These are phyloP conservation scores for Nysson spinosus DNA, from an alignment of 2,888 invertebrate species.

Conservation along the genomic window DNA sequence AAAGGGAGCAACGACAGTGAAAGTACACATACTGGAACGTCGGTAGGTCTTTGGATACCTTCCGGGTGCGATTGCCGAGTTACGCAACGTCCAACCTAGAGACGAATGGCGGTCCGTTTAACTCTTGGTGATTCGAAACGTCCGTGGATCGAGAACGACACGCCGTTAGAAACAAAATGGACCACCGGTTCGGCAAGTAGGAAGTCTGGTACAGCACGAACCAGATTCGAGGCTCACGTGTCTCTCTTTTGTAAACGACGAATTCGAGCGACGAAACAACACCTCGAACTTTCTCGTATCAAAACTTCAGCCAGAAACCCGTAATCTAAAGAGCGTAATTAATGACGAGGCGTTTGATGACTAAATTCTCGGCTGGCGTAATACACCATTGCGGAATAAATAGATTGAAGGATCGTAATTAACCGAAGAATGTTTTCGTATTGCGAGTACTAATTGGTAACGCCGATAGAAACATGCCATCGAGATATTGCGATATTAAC, in stretches of 20 bases:
- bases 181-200: constrained; percentile 30
- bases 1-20: constrained; percentile 57
- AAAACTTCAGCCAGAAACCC: constrained; percentile 23
- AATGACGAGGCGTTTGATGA: constrained; percentile 31
- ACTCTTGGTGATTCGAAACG: constrained; percentile 26
- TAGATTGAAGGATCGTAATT: constrained; percentile 22
- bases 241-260: neutral
- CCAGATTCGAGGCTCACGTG: constrained; percentile 46
- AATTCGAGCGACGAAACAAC: neutral
- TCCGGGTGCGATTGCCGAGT: constrained; percentile 59
- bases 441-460: constrained; percentile 23
- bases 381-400: constrained; percentile 11
- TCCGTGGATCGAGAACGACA: constrained; percentile 39
- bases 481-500: neutral
- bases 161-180: constrained; percentile 18
- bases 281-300: constrained; percentile 47
- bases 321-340: constrained; percentile 39
- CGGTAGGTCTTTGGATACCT: constrained; percentile 35
- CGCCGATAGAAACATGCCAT: neutral
- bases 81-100: constrained; percentile 61
- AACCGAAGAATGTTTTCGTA: constrained; percentile 16
- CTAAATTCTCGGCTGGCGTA: constrained; percentile 32
- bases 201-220: constrained; percentile 38
- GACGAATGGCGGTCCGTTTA: constrained; percentile 45
- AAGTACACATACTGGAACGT: constrained; percentile 56